These are phyloP conservation scores for Mesitornis unicolor DNA, from an alignment of 2,113 vertebrate genomes.

Conservation along the genomic window DNA sequence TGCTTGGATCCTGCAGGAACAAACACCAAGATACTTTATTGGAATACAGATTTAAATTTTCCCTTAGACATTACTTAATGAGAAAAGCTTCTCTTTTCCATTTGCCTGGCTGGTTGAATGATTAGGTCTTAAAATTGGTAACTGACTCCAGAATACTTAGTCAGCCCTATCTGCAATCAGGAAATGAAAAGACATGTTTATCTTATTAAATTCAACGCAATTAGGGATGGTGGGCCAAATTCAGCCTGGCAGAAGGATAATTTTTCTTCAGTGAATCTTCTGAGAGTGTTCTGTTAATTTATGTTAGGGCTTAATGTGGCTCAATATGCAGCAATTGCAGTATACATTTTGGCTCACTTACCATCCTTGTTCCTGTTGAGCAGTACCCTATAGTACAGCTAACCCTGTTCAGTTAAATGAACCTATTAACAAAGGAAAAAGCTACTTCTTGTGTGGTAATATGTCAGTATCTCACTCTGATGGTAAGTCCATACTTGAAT, in stretches of 20 bases:
- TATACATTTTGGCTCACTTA: neutral
- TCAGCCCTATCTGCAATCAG: conserved; percentile 19
- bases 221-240: neutral
- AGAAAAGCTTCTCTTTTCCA: neutral
- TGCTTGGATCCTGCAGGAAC: neutral
- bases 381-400: neutral
- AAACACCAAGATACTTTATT: neutral
- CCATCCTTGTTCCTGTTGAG: neutral
- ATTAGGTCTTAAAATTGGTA: neutral
- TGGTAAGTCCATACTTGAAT: neutral
- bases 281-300: neutral
- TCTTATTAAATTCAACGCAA: conserved; percentile 5
- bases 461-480: neutral
- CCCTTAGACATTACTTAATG: neutral
- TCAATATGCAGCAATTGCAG: neutral
- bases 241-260: neutral
- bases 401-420: neutral
- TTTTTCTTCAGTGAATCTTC: neutral
- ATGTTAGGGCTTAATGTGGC: neutral
- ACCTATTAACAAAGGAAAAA: neutral
- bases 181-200: conserved; percentile 22
- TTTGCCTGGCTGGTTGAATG: neutral
- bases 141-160: conserved; percentile 17
- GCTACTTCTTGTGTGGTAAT: neutral
- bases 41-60: neutral